Conservation (phyloP, 2,113 vertebrate species). For the Salvator merianae region DNA sequence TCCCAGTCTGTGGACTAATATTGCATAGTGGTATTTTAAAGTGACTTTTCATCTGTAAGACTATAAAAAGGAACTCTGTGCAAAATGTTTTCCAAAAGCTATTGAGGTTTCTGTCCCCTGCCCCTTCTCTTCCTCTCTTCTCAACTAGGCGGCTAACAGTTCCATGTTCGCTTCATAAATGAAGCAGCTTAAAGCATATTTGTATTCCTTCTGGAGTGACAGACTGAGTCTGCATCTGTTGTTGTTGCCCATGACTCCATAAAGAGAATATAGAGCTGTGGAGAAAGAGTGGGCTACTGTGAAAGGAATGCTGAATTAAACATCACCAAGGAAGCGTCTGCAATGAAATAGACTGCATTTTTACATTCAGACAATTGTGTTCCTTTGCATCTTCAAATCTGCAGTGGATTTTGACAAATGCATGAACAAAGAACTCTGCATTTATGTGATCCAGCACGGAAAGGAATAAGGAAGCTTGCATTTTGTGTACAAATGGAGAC, state of each 20-base stretch:
- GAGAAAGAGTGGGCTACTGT: slow-evolving; percentile 73
- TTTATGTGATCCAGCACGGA: slow-evolving; percentile 49
- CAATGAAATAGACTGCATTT: slow-evolving; percentile 66
- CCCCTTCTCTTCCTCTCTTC: not conserved
- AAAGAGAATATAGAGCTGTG: slow-evolving; percentile 70
- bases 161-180: slow-evolving; percentile 83
- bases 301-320: slow-evolving; percentile 73
- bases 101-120: slow-evolving; percentile 33
- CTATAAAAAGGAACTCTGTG: not conserved
- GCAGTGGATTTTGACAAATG: slow-evolving; percentile 51
- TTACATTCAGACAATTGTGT: slow-evolving; percentile 48
- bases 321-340: slow-evolving; percentile 69
- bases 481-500: slow-evolving; percentile 62
- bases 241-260: slow-evolving; percentile 76
- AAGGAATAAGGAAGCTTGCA: slow-evolving; percentile 61
- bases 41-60: not conserved
- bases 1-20: too few species aligned
- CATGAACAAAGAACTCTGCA: slow-evolving; percentile 60
- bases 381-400: slow-evolving; percentile 63
- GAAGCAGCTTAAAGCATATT: slow-evolving; percentile 82
- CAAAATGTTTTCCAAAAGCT: slow-evolving; percentile 9
- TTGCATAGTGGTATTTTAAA: not conserved
- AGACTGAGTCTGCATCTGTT: slow-evolving; percentile 79
- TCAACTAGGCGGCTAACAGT: slow-evolving; percentile 78
- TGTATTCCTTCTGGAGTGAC: slow-evolving; percentile 81